Evolutionary conservation across 2,888 invertebrate species (phyloP).

Genomic region (Rhamnusium bicolor): DNA sequence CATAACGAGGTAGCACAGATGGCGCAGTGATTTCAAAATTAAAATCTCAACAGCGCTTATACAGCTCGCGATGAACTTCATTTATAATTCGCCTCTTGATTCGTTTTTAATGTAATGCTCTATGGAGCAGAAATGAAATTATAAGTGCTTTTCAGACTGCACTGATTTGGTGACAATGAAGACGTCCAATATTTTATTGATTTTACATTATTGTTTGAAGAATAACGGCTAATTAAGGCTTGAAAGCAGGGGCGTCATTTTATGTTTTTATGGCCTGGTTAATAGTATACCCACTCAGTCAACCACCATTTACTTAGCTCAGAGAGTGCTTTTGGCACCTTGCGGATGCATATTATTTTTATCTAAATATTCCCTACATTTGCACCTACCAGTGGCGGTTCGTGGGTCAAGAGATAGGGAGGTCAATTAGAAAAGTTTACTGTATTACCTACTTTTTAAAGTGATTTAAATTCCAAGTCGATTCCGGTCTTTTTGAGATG

Average conservation of each 20-base stretch:
- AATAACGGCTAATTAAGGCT: background rate
- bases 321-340: background rate
- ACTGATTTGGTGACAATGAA: background rate
- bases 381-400: no score
- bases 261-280: background rate
- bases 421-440: no score
- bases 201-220: constrained; percentile 2
- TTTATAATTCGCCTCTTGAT: background rate
- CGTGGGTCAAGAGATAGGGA: no score
- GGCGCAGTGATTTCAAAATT: constrained; percentile 1
- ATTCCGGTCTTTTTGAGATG: no score
- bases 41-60: background rate
- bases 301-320: background rate
- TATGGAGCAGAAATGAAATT: background rate
- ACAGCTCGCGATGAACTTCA: background rate
- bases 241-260: background rate
- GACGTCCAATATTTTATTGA: constrained; percentile 10
- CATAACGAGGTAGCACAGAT: constrained; percentile 1
- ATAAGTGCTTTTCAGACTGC: background rate
- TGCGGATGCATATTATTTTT: background rate
- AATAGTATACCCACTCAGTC: background rate
- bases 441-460: no score
- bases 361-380: no score
- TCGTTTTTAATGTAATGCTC: background rate
- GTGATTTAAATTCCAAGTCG: no score